A percentile compares a stretch with the other conserved stretches of the same genome.
Evolutionary conservation across 23 tunicate genomes (phyloP).

Genomic region (Styela plicata): DNA sequence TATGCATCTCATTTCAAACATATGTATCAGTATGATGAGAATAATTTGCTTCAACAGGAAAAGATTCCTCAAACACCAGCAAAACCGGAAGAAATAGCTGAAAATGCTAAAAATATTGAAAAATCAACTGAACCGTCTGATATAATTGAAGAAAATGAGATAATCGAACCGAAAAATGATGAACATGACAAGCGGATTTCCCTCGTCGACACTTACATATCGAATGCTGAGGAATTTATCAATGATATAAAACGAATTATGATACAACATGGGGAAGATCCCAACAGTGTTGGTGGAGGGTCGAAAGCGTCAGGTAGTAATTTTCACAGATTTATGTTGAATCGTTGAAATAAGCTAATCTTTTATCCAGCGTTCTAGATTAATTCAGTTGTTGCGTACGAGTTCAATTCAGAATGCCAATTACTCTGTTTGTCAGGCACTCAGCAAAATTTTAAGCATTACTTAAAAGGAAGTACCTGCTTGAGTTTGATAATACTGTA

Average conservation of each 20-base stretch:
- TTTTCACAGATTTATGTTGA: too few relatives aligned
- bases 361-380: too few relatives aligned
- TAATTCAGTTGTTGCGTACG: too few relatives aligned
- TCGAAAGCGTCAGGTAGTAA: background rate
- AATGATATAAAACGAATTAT: background rate
- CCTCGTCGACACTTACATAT: constrained; percentile 7
- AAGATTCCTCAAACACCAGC: background rate
- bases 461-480: too few relatives aligned
- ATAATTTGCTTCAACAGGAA: background rate
- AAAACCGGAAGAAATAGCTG: background rate
- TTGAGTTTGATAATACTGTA: too few relatives aligned
- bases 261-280: background rate
- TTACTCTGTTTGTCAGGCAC: too few relatives aligned
- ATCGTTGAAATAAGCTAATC: too few relatives aligned
- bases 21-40: too few relatives aligned
- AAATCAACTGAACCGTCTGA: background rate
- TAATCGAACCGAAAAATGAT: background rate
- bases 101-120: background rate
- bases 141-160: background rate
- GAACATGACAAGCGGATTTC: background rate
- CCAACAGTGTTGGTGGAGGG: background rate
- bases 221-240: background rate
- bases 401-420: too few relatives aligned
- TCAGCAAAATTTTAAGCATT: too few relatives aligned
- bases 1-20: too few relatives aligned